Percentiles rank a stretch among this genome's conserved stretches.
These are phyloP conservation scores for Phaetusa simplex DNA, from an alignment of 2,113 vertebrate species.

Conservation along the genomic window DNA sequence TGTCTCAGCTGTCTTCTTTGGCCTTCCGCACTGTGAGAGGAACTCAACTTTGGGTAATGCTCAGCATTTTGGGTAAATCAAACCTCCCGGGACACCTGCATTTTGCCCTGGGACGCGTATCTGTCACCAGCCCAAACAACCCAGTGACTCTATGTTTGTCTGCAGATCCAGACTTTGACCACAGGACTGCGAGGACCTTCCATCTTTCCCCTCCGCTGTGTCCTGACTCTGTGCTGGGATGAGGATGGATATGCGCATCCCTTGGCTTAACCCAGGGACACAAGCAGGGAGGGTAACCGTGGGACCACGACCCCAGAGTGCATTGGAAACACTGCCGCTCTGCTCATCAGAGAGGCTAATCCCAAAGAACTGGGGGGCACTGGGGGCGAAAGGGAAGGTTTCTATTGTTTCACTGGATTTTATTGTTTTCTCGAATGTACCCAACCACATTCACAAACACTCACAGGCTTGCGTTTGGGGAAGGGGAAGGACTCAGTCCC, in stretches of 20 bases:
- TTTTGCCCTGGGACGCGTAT: not conserved
- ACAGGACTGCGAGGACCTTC: fast-evolving
- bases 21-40: not conserved
- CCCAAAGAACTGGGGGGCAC: not conserved
- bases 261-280: not conserved
- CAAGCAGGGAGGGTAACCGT: fast-evolving
- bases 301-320: not conserved
- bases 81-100: not conserved
- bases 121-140: not conserved
- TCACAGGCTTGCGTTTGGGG: not conserved
- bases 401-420: not conserved
- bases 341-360: not conserved
- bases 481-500: not conserved
- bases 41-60: not conserved
- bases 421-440: not conserved
- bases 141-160: not conserved
- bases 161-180: not conserved
- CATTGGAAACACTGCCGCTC: not conserved
- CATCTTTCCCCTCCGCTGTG: not conserved
- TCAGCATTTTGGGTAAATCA: not conserved
- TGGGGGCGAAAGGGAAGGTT: not conserved
- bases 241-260: not conserved
- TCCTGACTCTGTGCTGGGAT: not conserved
- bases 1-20: not conserved
- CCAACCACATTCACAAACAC: not conserved